These are phyloP conservation scores for Pholis gunnellus DNA, from an alignment of 2,113 vertebrate species.

Conservation along the genomic window DNA sequence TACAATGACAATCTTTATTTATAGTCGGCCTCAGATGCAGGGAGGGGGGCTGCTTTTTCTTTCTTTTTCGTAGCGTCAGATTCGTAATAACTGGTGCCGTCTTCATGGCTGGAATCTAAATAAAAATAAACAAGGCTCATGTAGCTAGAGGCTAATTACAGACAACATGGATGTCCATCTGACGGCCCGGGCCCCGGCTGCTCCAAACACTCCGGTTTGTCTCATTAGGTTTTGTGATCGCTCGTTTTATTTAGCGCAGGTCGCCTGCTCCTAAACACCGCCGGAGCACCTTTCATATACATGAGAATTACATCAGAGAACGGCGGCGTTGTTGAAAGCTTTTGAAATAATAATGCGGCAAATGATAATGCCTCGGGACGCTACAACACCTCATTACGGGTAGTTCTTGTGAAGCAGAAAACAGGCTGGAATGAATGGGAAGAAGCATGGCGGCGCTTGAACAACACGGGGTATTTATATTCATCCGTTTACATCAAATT, in stretches of 20 bases:
- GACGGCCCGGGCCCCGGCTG: constrained; percentile 52
- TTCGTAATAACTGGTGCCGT: constrained; percentile 73
- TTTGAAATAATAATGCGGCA: constrained; percentile 84
- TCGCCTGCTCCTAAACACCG: constrained; percentile 66
- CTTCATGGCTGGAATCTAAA: constrained; percentile 64
- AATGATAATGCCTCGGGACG: constrained; percentile 82
- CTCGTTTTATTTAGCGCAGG: constrained; percentile 63
- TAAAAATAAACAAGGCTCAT: constrained; percentile 69
- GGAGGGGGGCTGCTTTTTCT: constrained; percentile 25
- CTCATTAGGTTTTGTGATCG: constrained; percentile 78
- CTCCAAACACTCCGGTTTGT: constrained; percentile 51
- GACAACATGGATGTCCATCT: constrained; percentile 72
- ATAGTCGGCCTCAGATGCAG: constrained; percentile 78
- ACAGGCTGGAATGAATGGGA: constrained; percentile 69
- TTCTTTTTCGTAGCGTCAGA: constrained; percentile 53
- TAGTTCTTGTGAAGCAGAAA: constrained; percentile 67
- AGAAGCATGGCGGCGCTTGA: constrained; percentile 73
- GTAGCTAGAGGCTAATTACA: constrained; percentile 78
- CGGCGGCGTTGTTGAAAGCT: constrained; percentile 71
- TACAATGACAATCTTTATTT: constrained; percentile 86
- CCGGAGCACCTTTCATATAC: constrained; percentile 73
- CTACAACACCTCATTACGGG: constrained; percentile 80
- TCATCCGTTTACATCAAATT: constrained; percentile 82
- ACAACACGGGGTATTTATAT: constrained; percentile 78
- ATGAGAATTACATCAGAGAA: constrained; percentile 78